phyloP scores from a whole-genome alignment of 2,888 invertebrate species.

The Matsumyia berberina region DNA sequence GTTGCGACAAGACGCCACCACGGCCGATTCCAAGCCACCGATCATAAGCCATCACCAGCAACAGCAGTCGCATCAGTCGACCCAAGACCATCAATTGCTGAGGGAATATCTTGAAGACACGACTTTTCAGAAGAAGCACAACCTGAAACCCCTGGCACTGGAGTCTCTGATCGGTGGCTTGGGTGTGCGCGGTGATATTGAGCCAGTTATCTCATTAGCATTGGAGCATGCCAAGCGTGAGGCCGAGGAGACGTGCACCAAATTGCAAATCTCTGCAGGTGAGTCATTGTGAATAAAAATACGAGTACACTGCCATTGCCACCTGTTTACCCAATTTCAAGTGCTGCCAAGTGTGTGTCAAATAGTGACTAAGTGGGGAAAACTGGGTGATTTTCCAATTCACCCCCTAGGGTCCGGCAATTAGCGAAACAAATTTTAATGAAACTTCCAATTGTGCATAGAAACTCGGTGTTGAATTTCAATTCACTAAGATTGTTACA shows the following conservation, averaged over 20 bases:
- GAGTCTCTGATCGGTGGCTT: constrained; percentile 86
- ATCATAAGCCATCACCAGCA: constrained; percentile 74
- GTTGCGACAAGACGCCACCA: constrained; percentile 66
- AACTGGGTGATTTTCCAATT: constrained; percentile 47
- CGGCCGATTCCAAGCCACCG: constrained; percentile 65
- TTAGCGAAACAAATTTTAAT: constrained; percentile 25
- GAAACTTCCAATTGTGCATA: constrained; percentile 39
- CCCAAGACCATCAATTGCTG: constrained; percentile 90
- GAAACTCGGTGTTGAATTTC: constrained; percentile 24
- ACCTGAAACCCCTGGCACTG: constrained; percentile 91
- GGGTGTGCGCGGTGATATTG: constrained; percentile 90
- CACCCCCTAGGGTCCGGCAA: constrained; percentile 46
- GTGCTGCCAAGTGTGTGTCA: constrained; percentile 33
- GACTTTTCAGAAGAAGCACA: constrained; percentile 93
- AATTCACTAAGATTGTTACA: constrained; percentile 7
- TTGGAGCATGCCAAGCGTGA: constrained; percentile 94
- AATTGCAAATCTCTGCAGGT: constrained; percentile 95
- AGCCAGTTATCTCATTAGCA: constrained; percentile 92
- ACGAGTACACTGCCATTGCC: not conserved
- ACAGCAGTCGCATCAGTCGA: constrained; percentile 68
- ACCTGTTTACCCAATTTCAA: constrained; percentile 48
- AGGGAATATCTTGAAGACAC: constrained; percentile 93
- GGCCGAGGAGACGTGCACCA: constrained; percentile 92
- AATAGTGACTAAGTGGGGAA: constrained; percentile 59
- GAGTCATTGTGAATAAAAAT: too few relatives aligned